Evolutionary conservation across 2,888 invertebrate species (phyloP).

Genomic region (Augochlorella aurata): DNA sequence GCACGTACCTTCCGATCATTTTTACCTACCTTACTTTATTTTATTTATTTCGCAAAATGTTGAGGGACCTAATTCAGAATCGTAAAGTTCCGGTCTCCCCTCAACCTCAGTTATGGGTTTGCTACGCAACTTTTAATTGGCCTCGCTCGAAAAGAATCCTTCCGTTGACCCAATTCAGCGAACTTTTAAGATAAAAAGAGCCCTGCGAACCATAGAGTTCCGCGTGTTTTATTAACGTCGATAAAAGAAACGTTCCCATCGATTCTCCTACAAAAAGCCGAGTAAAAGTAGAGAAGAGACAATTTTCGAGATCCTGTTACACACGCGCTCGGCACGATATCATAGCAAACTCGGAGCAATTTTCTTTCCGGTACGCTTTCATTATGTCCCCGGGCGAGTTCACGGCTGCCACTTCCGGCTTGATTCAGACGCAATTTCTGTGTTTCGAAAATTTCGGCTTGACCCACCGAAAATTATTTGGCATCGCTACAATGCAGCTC

Average conservation of each 20-base stretch:
- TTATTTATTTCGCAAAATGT: too few species aligned
- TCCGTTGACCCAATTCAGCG: neutral
- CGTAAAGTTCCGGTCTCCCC: neutral
- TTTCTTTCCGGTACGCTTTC: neutral
- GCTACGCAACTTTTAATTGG: neutral
- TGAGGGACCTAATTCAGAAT: neutral
- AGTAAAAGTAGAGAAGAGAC: neutral
- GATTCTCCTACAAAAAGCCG: neutral
- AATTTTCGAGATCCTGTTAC: neutral
- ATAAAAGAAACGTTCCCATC: neutral
- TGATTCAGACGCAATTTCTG: constrained; percentile 50
- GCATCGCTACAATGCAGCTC: constrained; percentile 57
- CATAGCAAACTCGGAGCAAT: neutral
- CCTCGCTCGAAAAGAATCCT: neutral
- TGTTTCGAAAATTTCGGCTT: constrained; percentile 52
- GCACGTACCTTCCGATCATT: too few species aligned
- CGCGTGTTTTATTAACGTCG: neutral
- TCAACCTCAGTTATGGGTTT: neutral
- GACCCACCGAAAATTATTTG: constrained; percentile 60
- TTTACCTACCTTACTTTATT: too few species aligned
- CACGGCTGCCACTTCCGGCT: constrained; percentile 6
- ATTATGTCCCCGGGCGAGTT: neutral
- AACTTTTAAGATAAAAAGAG: neutral
- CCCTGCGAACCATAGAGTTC: neutral
- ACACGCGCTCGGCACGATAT: too few species aligned